phyloP scores from a whole-genome alignment of 1,140 invertebrate species.

The Eriosoma lanigerum region DNA sequence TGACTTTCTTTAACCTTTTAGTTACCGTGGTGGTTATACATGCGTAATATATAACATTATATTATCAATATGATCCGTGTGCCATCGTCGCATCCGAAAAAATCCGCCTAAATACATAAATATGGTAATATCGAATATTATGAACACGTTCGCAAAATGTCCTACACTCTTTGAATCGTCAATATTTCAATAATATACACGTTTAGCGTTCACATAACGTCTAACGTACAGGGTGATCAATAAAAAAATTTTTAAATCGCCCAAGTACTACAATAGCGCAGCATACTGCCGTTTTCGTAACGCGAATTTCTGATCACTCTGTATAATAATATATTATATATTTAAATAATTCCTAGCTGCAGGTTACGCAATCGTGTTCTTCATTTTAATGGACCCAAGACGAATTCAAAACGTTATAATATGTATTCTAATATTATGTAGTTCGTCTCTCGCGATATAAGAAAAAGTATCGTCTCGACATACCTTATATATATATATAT shows the following conservation, averaged over 20 bases:
- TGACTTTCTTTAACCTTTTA: slow-evolving; percentile 33
- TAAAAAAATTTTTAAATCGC: too few relatives aligned
- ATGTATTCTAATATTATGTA: too few relatives aligned
- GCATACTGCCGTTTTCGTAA: too few relatives aligned
- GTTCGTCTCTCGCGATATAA: too few relatives aligned
- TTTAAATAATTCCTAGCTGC: not conserved
- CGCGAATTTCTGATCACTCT: too few relatives aligned
- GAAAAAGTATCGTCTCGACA: too few relatives aligned
- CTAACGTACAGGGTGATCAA: too few relatives aligned
- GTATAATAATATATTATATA: not conserved
- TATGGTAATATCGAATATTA: not conserved
- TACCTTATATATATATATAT: too few relatives aligned
- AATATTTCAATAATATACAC: too few relatives aligned
- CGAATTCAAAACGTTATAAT: not conserved
- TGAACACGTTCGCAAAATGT: not conserved
- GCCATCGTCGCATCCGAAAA: slow-evolving; percentile 1
- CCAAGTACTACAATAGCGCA: too few relatives aligned
- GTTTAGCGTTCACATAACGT: too few relatives aligned
- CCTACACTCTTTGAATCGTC: not conserved
- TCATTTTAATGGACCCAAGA: slow-evolving; percentile 23
- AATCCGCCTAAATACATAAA: slow-evolving; percentile 19
- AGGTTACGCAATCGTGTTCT: slow-evolving; percentile 15
- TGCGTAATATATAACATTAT: not conserved
- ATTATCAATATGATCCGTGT: not conserved
- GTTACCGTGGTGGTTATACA: not conserved